Conservation (phyloP, 2,113 vertebrate genomes). For the Heliornis fulica region DNA sequence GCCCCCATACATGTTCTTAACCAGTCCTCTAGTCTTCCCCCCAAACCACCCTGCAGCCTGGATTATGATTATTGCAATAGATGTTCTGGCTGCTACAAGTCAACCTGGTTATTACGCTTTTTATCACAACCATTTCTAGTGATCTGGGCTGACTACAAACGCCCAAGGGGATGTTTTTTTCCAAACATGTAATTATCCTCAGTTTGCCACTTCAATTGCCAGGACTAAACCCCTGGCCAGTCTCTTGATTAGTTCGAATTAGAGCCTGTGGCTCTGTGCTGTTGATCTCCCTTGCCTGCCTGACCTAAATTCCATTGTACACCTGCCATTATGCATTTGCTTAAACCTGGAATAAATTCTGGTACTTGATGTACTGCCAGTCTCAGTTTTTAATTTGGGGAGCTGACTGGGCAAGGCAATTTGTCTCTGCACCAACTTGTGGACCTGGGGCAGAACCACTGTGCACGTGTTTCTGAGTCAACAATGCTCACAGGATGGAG, state of each 20-base stretch:
- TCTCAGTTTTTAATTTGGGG: background rate
- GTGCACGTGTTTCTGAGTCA: background rate
- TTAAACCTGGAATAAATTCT: background rate
- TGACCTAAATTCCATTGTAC: constrained; percentile 52
- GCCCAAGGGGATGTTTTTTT: constrained; percentile 12
- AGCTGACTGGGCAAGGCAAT: background rate
- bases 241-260: background rate
- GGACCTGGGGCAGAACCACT: background rate
- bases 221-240: background rate
- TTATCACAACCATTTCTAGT: background rate
- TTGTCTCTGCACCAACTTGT: background rate
- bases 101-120: background rate
- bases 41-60: background rate
- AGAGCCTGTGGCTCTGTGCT: background rate
- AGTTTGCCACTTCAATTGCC: background rate
- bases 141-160: background rate
- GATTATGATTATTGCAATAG: background rate
- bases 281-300: background rate
- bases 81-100: background rate
- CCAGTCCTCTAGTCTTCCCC: background rate
- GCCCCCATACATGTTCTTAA: background rate
- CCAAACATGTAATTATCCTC: background rate
- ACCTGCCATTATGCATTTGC: constrained; percentile 19
- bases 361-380: constrained; percentile 59
- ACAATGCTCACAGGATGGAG: background rate